Base-by-base conservation (phyloP, 2,113 vertebrate genomes). In the Laticauda colubrina region DNA sequence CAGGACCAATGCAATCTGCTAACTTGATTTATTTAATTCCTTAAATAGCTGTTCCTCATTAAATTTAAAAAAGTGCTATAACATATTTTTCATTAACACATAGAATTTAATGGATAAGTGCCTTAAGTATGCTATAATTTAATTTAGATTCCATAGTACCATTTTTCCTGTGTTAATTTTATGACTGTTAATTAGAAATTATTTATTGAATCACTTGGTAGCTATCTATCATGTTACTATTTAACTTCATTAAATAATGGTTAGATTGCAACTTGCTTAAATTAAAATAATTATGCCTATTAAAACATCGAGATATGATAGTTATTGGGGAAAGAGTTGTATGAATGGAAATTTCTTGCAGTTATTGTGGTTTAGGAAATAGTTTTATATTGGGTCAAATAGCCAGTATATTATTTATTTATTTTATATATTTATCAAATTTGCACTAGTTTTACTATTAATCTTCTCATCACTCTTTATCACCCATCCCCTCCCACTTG, bases 181-280 rank as follows among this genome's bases (percentile, higher is more conserved):
- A 97, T 96, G 94, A 97, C 97, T 98, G 97, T 98, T 98, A 97
- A 97, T 97, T 97, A 97, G 96, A 98, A 97, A 98, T 98, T 98
- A 97, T 98, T 98, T 98, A 97, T 97, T 97, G 96, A 97, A 96
- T 96, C 96, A 95, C 93, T 94, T 97, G 96, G 97, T 97, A 96
- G 95, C 93, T 95, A 96, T 97, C 96, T 97, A 96, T 97, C 96
- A 96, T 97, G 97, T 97, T 96, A 94, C 95, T 96, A 95, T 97
- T 97, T 97, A 97, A 97, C 96, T 95, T 97, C 95, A 94, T 97
- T 97, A 97, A 97, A 95, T 96, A 94, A 94, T 95, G 96, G 97
- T 98, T 97, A 97, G 97, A 98, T 98, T 97, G 97, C 96, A 98
- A 97, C 97, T 98, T 97, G 96, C 95, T 87, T 87, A 53, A 87